Conservation (phyloP, 2,113 vertebrate genomes). For the Laticauda laticaudata region DNA sequence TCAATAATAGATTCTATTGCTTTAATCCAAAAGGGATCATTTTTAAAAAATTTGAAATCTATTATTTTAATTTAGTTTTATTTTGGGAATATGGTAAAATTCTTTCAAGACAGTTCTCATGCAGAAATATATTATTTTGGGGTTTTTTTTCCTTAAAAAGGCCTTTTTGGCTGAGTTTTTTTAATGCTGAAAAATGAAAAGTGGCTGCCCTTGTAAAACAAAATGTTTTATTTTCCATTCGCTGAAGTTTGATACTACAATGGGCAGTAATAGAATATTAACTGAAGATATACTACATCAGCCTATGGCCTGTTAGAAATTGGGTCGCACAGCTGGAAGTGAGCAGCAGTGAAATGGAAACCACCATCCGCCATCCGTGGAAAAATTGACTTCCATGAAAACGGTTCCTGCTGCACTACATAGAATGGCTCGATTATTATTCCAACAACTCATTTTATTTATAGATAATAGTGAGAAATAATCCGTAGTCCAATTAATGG, state of each 20-base stretch:
- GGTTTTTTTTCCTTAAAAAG: no score
- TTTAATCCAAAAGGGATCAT: not conserved
- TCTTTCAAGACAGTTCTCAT: not conserved
- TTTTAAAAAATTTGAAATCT: not conserved
- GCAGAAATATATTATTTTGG: not conserved
- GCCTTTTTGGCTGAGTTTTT: not conserved
- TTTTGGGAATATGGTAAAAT: not conserved
- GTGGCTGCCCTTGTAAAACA: not conserved
- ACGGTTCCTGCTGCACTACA: not conserved
- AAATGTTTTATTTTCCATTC: not conserved
- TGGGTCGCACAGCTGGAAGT: not conserved
- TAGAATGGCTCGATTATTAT: not conserved
- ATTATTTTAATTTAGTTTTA: not conserved
- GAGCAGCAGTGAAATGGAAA: not conserved
- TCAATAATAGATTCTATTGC: not conserved
- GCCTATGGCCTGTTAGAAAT: not conserved
- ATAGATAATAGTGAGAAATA: not conserved
- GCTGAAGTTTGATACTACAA: not conserved
- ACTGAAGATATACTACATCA: not conserved
- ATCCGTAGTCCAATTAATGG: not conserved
- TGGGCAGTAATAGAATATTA: not conserved
- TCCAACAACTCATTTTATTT: not conserved
- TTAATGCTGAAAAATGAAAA: not conserved
- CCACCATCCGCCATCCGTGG: not conserved
- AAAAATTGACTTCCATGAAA: not conserved